Conservation (phyloP, 2,797 vertebrate genomes). For the Betta splendens region DNA sequence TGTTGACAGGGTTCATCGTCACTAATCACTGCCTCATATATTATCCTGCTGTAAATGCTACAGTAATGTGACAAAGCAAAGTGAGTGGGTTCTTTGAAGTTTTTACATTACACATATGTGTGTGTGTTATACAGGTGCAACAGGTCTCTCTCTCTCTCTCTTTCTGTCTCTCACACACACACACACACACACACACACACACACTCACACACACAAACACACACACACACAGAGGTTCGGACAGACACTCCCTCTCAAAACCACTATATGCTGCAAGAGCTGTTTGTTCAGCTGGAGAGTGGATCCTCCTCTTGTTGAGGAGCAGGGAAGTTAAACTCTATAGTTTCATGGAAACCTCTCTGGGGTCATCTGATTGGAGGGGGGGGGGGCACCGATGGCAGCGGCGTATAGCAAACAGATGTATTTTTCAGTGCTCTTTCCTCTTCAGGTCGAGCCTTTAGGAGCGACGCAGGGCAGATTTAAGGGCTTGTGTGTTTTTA, state of each 20-base stretch:
- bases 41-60: too few species aligned
- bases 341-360: constrained; percentile 33
- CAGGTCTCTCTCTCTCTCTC: too few species aligned
- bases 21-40: too few species aligned
- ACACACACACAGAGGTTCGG: not conserved
- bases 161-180: too few species aligned
- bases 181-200: too few species aligned
- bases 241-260: constrained; percentile 57
- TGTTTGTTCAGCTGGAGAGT: constrained; percentile 78
- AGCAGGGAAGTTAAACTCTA: constrained; percentile 45
- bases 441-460: constrained; percentile 40
- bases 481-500: constrained; percentile 75
- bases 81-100: too few species aligned
- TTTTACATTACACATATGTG: constrained; percentile 10
- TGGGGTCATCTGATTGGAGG: too few species aligned
- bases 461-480: constrained; percentile 62
- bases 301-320: constrained; percentile 56
- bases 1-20: too few species aligned
- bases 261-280: constrained; percentile 28
- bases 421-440: constrained; percentile 54
- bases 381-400: constrained; percentile 36
- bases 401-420: constrained; percentile 52
- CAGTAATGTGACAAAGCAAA: too few species aligned
- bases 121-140: constrained; percentile 33
- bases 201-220: constrained; percentile 18